These are phyloP conservation scores for Macrosoma leucophasiata DNA, from an alignment of 2,888 invertebrate species.

Conservation along the genomic window DNA sequence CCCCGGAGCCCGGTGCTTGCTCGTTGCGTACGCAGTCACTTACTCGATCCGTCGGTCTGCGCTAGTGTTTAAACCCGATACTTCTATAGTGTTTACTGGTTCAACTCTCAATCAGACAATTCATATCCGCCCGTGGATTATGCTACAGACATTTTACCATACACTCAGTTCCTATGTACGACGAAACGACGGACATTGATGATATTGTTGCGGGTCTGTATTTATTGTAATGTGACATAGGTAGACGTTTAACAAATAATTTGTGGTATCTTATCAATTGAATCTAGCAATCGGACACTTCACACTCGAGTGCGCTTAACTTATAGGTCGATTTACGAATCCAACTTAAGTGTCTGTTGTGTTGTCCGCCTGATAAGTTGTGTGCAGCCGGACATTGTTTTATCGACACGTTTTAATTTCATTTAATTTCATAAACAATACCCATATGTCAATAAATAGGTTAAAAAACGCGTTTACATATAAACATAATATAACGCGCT, in stretches of 20 bases:
- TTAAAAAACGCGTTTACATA: no score
- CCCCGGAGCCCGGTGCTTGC: slow-evolving; percentile 42
- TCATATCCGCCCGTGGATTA: not conserved
- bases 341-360: slow-evolving; percentile 34
- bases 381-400: slow-evolving; percentile 19
- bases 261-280: slow-evolving; percentile 43
- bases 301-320: slow-evolving; percentile 40
- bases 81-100: no score
- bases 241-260: slow-evolving; percentile 4
- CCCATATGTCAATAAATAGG: no score
- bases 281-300: slow-evolving; percentile 34
- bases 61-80: slow-evolving; percentile 37
- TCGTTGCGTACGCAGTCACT: slow-evolving; percentile 50
- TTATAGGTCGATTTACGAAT: slow-evolving; percentile 35
- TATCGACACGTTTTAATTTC: no score
- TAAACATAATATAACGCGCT: no score
- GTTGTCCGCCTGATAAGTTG: slow-evolving; percentile 38
- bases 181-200: slow-evolving; percentile 36
- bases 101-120: no score
- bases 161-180: slow-evolving; percentile 50
- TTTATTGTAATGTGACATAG: slow-evolving; percentile 16
- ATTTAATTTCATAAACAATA: no score
- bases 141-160: slow-evolving; percentile 2
- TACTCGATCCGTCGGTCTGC: slow-evolving; percentile 44
- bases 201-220: slow-evolving; percentile 52